Evolutionary conservation across 2,888 invertebrate species (phyloP).

Genomic region (Cryptus armator): DNA sequence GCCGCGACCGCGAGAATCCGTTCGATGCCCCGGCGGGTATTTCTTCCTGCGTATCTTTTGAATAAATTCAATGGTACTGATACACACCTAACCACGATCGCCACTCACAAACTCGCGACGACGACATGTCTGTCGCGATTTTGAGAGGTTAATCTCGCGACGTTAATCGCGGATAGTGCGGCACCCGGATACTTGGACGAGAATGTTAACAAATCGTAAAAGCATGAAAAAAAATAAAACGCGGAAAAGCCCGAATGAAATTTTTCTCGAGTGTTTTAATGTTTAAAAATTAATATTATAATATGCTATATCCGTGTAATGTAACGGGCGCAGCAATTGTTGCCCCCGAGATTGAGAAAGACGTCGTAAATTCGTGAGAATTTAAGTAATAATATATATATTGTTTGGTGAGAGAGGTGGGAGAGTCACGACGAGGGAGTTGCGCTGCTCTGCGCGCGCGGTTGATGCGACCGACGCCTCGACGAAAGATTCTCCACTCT

Average conservation of each 20-base stretch:
- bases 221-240: no score
- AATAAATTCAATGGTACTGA: no score
- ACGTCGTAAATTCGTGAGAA: constrained; percentile 56
- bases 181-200: no score
- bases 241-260: no score
- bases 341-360: constrained; percentile 52
- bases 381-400: constrained; percentile 29
- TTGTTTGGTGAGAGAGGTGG: not conserved
- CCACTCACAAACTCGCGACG: no score
- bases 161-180: no score
- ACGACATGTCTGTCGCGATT: no score
- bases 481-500: constrained; percentile 51
- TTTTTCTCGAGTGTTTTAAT: constrained; percentile 11
- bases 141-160: no score
- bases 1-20: no score
- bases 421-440: constrained; percentile 47
- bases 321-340: constrained; percentile 30
- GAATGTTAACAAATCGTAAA: not conserved
- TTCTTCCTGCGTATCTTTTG: no score
- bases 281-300: constrained; percentile 7
- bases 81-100: no score
- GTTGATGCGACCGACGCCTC: constrained; percentile 13
- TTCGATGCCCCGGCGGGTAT: no score
- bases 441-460: constrained; percentile 32
- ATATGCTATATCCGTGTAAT: constrained; percentile 9